phyloP scores from a whole-genome alignment of 1,140 invertebrate genomes.

The Lepidostoma basale region DNA sequence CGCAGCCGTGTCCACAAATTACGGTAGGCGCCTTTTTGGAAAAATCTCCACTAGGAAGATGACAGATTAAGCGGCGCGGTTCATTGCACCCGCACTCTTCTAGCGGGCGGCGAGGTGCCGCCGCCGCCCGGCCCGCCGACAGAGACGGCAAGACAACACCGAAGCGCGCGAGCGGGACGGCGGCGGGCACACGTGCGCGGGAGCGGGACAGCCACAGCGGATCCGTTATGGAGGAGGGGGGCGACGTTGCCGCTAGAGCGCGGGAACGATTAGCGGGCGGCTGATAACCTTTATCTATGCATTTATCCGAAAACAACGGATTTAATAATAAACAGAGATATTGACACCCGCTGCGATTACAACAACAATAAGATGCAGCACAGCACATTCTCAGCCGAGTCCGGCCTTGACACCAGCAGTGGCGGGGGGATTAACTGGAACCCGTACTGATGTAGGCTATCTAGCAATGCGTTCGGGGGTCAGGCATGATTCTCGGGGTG shows the following conservation, averaged over 20 bases:
- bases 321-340: neutral
- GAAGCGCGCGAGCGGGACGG: neutral
- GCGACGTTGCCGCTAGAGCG: constrained; percentile 9
- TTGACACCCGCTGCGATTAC: too few relatives aligned
- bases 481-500: too few relatives aligned
- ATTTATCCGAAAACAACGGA: neutral
- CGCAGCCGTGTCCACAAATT: too few relatives aligned
- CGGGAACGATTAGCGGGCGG: constrained; percentile 15
- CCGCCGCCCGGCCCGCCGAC: neutral
- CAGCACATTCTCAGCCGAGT: too few relatives aligned
- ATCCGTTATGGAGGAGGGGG: neutral
- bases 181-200: neutral
- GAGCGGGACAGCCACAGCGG: constrained; percentile 14
- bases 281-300: constrained; percentile 18
- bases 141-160: constrained; percentile 14
- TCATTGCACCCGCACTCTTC: constrained; percentile 9
- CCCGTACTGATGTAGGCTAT: too few relatives aligned
- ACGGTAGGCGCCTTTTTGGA: too few relatives aligned
- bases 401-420: too few relatives aligned
- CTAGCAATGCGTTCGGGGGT: too few relatives aligned
- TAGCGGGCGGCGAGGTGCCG: neutral
- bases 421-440: too few relatives aligned
- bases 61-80: constrained; percentile 17
- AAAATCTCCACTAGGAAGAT: neutral
- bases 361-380: too few relatives aligned